Evolutionary conservation across 1,140 invertebrate genomes (phyloP).

Genomic region (Drosophila oshimai): DNA sequence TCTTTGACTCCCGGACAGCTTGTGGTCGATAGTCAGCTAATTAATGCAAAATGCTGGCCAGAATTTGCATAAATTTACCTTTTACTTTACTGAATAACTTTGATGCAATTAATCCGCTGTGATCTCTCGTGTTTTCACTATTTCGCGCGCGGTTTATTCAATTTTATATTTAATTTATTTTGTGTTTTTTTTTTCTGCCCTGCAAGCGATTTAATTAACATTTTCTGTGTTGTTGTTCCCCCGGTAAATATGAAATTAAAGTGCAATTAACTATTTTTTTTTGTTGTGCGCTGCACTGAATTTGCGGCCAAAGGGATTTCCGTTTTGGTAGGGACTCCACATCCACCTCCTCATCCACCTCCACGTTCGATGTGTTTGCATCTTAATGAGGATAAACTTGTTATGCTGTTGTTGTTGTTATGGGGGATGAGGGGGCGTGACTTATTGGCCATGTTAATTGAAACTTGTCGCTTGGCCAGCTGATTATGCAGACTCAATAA

Average conservation of each 20-base stretch:
- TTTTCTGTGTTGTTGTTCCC: constrained; percentile 8
- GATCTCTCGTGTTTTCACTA: constrained; percentile 26
- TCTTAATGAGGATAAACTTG: constrained; percentile 36
- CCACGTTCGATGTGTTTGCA: constrained; percentile 4
- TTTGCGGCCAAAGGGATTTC: constrained; percentile 18
- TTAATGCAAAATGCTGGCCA: constrained; percentile 29
- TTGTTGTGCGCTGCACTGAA: not conserved
- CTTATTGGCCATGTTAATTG: constrained; percentile 32
- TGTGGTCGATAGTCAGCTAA: too few species aligned
- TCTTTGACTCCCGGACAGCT: not conserved
- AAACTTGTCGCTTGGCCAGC: constrained; percentile 15
- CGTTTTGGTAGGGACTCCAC: not conserved
- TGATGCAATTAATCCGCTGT: constrained; percentile 45
- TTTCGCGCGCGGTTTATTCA: constrained; percentile 24
- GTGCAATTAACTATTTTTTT: constrained; percentile 28
- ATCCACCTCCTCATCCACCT: not conserved
- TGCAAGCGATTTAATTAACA: constrained; percentile 33
- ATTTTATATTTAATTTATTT: constrained; percentile 40
- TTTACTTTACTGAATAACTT: constrained; percentile 34
- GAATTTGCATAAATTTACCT: constrained; percentile 56
- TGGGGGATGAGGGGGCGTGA: not conserved
- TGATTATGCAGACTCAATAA: constrained; percentile 3
- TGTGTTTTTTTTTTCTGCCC: not conserved
- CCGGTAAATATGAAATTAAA: constrained; percentile 37
- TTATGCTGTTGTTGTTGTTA: not conserved